These are phyloP conservation scores for Poecilia picta DNA, from an alignment of 2,797 vertebrate genomes.

Conservation along the genomic window DNA sequence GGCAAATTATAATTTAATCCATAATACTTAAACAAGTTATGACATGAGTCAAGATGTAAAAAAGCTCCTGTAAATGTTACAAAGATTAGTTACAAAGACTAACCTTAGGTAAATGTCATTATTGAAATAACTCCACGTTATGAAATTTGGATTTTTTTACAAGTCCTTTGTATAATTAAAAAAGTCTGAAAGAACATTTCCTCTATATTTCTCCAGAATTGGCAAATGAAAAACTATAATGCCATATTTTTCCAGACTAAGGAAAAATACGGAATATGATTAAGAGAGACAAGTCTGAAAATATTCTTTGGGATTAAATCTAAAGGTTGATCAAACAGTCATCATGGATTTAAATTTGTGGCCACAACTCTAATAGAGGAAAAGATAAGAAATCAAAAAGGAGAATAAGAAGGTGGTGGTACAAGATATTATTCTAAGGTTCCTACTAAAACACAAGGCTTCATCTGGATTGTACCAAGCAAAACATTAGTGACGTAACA, in stretches of 20 bases:
- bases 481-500: constrained; percentile 64
- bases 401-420: constrained; percentile 6
- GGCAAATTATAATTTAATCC: background rate
- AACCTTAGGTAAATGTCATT: background rate
- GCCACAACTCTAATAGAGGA: constrained; percentile 45
- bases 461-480: constrained; percentile 53
- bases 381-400: constrained; percentile 14
- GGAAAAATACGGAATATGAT: background rate
- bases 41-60: background rate
- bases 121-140: too few relatives aligned
- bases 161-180: background rate
- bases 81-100: background rate
- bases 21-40: background rate
- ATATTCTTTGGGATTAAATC: constrained; percentile 67
- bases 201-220: background rate
- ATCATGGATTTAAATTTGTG: constrained; percentile 57
- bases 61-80: background rate
- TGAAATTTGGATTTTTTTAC: too few relatives aligned
- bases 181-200: background rate
- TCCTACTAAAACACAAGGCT: constrained; percentile 32
- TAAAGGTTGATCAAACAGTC: constrained; percentile 46
- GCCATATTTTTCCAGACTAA: background rate
- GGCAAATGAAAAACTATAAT: background rate
- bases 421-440: constrained; percentile 40
- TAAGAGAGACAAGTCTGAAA: background rate